Evolutionary conservation across 2,797 vertebrate species (phyloP).

Genomic region (Acanthurus leucopareius): DNA sequence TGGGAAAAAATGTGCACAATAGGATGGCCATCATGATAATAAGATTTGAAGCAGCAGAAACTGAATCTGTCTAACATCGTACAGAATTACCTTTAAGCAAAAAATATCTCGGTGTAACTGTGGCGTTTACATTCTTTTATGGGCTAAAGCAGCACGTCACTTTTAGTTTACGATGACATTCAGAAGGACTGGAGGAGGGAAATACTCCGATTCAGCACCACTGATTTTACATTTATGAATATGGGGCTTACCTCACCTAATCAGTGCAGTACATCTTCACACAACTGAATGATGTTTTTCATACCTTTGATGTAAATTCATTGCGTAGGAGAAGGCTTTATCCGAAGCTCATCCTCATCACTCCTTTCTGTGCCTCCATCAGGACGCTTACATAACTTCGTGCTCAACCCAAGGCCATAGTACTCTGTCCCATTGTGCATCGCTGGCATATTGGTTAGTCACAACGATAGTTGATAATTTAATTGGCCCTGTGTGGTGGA

Average conservation of each 20-base stretch:
- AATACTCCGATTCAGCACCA: conserved; percentile 15
- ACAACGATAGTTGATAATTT: conserved; percentile 46
- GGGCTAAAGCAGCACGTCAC: background rate
- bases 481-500: conserved; percentile 26
- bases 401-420: conserved; percentile 64
- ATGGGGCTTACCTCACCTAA: conserved; percentile 23
- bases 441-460: conserved; percentile 35
- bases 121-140: conserved; percentile 12
- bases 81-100: background rate
- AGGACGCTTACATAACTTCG: conserved; percentile 54
- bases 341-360: conserved; percentile 55
- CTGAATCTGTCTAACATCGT: background rate
- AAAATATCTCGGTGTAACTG: conserved; percentile 8
- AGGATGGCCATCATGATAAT: background rate
- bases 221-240: conserved; percentile 43
- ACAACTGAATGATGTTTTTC: conserved; percentile 51
- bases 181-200: conserved; percentile 27
- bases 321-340: conserved; percentile 50
- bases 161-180: conserved; percentile 26
- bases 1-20: background rate
- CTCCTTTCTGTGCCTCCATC: conserved; percentile 42
- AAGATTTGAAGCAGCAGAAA: background rate
- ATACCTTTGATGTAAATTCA: conserved; percentile 65
- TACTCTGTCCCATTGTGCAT: conserved; percentile 38
- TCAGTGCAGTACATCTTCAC: conserved; percentile 49